Base-by-base conservation (phyloP, 2,888 invertebrate species). In the Sphecodes monilicornis region DNA sequence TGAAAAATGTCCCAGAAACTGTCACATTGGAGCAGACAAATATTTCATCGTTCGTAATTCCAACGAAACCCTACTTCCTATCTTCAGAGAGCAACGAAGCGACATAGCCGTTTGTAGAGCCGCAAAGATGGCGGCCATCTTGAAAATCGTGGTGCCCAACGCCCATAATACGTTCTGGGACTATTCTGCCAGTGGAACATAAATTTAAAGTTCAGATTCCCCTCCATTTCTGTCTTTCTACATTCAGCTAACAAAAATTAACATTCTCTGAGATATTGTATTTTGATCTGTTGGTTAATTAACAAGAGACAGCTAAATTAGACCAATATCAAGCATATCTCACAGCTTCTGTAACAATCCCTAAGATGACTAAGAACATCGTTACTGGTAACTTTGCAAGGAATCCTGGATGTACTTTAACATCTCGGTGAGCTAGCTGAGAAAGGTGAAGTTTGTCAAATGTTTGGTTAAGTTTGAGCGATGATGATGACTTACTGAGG, bases 401-500 rank as follows among this genome's bases (percentile, higher is more conserved):
- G 10, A 3, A 22, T 22, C 50, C 22, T 50, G 2, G 8, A 22
- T 50, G 8, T 3, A 8, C 8, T 50, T 50, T 22, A 50, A 50
- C 11, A 26, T 26, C 6, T 29, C 16, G 13, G 57, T 13, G 5
- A 26, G n/a, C 16, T 26, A 13, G 16, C 29, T 29, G 3, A n/a
- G 50, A 29, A 6, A 29, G 29, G 6, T 0, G 60, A 60, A 16
- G 13, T 60, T 60, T 29, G 57, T 5, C 26, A 13, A 5, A 29
- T 6, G 26, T 29, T 29, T 2, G 60, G 29, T 2, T 5, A 16
- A 60, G 26, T 60, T 60, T 2, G 60, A 57, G 57, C 16, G 57
- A 57, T 1, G 13, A 22, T 8, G 57, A 57, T 18, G 32, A 91
- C 94, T 92, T 83, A 94, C 94, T 93, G 89, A 94, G 93, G 80